Percentiles rank a stretch among this genome's conserved stretches.
Conservation (phyloP, 1,140 invertebrate species). For the Lutraria rhynchaena region DNA sequence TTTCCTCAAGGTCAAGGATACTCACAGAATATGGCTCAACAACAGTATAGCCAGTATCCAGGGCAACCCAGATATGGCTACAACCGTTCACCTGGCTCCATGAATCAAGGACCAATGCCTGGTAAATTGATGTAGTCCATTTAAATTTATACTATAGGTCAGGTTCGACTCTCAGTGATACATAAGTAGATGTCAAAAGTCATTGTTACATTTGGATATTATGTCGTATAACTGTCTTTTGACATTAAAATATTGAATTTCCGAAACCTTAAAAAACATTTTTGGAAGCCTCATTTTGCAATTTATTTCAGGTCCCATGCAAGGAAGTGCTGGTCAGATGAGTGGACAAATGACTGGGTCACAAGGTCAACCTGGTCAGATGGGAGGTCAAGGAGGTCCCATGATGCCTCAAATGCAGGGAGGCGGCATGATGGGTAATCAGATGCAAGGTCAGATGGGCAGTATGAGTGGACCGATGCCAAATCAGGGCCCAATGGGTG, state of each 20-base stretch:
- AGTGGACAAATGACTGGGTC: conserved; percentile 13
- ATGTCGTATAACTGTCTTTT: neutral
- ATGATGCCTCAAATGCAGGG: conserved; percentile 60
- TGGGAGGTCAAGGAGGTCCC: conserved; percentile 62
- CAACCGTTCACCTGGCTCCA: conserved; percentile 33
- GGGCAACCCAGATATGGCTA: conserved; percentile 63
- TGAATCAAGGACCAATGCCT: conserved; percentile 15
- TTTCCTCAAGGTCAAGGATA: conserved; percentile 68
- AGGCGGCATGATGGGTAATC: conserved; percentile 45
- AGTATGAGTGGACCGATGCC: conserved; percentile 60
- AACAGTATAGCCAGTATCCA: conserved; percentile 70
- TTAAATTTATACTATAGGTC: too few relatives aligned
- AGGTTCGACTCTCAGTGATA: too few relatives aligned
- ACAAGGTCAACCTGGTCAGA: conserved; percentile 53
- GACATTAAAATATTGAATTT: neutral
- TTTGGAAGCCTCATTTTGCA: neutral
- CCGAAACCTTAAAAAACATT: neutral
- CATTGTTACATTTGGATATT: conserved; percentile 15
- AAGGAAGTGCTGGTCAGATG: conserved; percentile 47
- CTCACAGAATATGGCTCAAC: conserved; percentile 64
- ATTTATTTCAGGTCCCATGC: conserved; percentile 28
- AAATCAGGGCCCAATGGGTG: conserved; percentile 56
- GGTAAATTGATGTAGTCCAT: too few relatives aligned
- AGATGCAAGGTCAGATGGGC: conserved; percentile 55
- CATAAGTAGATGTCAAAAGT: conserved; percentile 51